A percentile compares a stretch with the other conserved stretches of the same genome.
Evolutionary conservation across 2,797 vertebrate species (phyloP).

Genomic region (Girardinus metallicus): DNA sequence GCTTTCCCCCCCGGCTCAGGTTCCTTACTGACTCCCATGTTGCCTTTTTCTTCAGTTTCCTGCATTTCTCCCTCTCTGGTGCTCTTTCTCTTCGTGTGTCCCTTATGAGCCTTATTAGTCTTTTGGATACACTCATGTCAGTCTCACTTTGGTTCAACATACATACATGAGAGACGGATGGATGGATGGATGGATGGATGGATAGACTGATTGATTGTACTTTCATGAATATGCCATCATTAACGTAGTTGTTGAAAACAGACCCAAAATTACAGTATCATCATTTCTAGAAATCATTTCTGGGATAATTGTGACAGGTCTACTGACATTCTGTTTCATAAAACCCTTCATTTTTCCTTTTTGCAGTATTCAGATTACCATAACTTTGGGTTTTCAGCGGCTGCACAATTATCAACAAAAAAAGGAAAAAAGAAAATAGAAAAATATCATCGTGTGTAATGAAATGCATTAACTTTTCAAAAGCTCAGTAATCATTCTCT

Average conservation of each 20-base stretch:
- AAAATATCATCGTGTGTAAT: not conserved
- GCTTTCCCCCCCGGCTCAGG: slow-evolving; percentile 35
- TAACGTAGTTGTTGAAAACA: too few relatives aligned
- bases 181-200: too few relatives aligned
- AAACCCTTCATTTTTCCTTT: not conserved
- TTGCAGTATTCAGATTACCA: not conserved
- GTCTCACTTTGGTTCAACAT: not conserved
- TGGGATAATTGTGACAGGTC: not conserved
- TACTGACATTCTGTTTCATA: not conserved
- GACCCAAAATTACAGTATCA: too few relatives aligned
- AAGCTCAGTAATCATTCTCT: not conserved
- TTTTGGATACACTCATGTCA: not conserved
- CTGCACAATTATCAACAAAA: not conserved
- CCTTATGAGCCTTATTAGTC: not conserved
- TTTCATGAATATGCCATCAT: too few relatives aligned
- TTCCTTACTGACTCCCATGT: slow-evolving; percentile 21
- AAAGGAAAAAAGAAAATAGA: not conserved
- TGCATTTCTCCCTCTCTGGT: slow-evolving; percentile 12
- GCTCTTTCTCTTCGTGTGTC: not conserved
- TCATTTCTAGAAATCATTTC: too few relatives aligned
- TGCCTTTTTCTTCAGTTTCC: slow-evolving; percentile 25
- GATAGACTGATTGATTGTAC: too few relatives aligned
- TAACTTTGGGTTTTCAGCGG: not conserved
- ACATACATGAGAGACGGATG: not conserved
- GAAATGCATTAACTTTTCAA: not conserved